Evolutionary conservation across 2,888 invertebrate species (phyloP), one percentile per base, ranked within the genome.

Genomic region (Dynastes tityus): DNA sequence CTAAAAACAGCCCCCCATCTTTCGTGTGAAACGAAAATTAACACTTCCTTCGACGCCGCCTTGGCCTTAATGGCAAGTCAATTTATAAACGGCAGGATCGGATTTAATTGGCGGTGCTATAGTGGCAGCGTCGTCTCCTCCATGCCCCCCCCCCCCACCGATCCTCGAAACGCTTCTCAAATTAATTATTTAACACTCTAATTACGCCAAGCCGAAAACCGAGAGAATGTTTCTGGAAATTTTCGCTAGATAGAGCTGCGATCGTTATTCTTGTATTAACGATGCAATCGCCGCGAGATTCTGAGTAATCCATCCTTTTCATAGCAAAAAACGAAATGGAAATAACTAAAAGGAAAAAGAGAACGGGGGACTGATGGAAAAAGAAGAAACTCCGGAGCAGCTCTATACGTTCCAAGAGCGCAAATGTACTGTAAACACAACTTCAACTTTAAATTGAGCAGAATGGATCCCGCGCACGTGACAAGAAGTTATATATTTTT

Each of bases 401-500:
- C 67, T 81, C 45, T 45, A 45, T 9, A 45, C 45, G 45, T 8
- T 83, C 32, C 32, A 32, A 2, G 32, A 32, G 85, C 84, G 86
- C 85, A 87, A 87, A 87, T 87, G 87, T 87, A 87, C 85, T 87
- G 87, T 87, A 87, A 88, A 88, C 87, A 88, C 84, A 84, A 84
- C 86, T 87, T 85, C 84, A 86, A 87, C 86, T 88, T 87, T 86
- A 87, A 88, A 87, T 87, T 87, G 87, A 87, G 87, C 86, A 87
- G 86, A 87, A 87, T 87, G 84, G 85, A 88, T 87, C 86, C 84
- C 84, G 84, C 85, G 86, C 87, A 87, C 87, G 87, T 87, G 87
- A 87, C 87, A 85, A 87, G 87, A 87, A 87, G 87, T 87, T 88
- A 87, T 87, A 87, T 87, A 87, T 87, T 87, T 87, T 87, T 86